Evolutionary conservation across 2,888 invertebrate species (phyloP), one percentile per base, ranked within the genome.

Genomic region (Ophioninae sp.): DNA sequence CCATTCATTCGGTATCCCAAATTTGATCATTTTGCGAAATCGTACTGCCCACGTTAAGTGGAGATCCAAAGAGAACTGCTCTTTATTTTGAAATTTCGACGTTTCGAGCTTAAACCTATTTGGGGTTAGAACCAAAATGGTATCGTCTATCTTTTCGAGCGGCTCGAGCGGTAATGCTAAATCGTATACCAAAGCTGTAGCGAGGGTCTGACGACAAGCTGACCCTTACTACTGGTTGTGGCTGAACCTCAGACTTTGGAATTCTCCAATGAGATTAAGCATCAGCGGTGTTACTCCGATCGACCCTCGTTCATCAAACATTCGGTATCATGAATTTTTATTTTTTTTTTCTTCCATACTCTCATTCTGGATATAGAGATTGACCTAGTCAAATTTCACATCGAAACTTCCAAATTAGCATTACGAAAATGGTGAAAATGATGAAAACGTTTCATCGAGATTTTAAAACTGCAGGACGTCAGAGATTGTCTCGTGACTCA

Each of bases 141-240:
- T 30, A 65, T 10, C 56, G n/a, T 30, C 7, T 59, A 3, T 41
- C 65, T 1, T 30, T 20, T 41, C 62, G 8, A 37, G 8, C 64
- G 44, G n/a, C 57, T n/a, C 21, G n/a, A n/a, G 50, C 13, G 59
- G 30, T 41, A 56, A 73, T 68, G 61, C 73, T 56, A 68, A 50
- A 73, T 7, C 13, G 41, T 30, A 41, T 56, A 30, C n/a, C n/a
- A n/a, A n/a, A 20, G 10, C 67, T 68, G 50, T 37, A 30, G 37
- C 13, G 39, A 10, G 67, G 50, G 50, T 6, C 50, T 8, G 61
- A 61, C 59, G 69, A 44, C 62, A 56, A 67, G 37, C 59, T 59
- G 65, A 76, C 21, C 61, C 41, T 72, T 41, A 69, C 75, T 50
- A 37, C 56, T 59, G 21, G 30, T 44, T 20, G 30, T n/a, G n/a